Conservation (phyloP, 2,888 invertebrate genomes). For the Escarpia spicata region DNA sequence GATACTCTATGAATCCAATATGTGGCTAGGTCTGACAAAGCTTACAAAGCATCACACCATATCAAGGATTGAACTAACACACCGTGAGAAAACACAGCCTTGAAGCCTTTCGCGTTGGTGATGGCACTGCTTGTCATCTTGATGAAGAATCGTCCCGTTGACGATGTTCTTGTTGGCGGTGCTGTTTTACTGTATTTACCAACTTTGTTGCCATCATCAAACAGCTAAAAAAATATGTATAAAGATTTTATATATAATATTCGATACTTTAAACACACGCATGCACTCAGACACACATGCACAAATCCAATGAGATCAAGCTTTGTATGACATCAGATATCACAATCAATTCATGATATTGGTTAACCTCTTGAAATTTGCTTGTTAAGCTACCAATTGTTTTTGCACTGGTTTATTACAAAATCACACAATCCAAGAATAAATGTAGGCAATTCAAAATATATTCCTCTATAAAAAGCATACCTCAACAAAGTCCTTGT, state of each 20-base stretch:
- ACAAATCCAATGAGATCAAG: background rate
- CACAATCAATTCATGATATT: background rate
- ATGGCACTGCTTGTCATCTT: background rate
- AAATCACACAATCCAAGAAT: background rate
- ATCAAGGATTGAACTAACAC: background rate
- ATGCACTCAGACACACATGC: background rate
- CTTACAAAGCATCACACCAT: background rate
- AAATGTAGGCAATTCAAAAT: background rate
- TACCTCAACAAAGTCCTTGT: conserved; percentile 84
- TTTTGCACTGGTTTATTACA: background rate
- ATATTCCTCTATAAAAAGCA: conserved; percentile 23
- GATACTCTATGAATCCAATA: too few relatives aligned
- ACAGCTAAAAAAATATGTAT: background rate
- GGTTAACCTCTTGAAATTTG: too few relatives aligned
- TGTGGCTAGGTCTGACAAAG: too few relatives aligned
- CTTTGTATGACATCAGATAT: too few relatives aligned
- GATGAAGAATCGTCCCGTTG: background rate
- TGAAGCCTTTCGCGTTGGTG: background rate
- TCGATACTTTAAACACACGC: background rate
- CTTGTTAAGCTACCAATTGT: background rate
- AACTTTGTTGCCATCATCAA: background rate
- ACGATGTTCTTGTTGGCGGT: background rate
- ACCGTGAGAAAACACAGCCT: background rate
- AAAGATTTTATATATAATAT: background rate
- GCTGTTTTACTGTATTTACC: background rate